Evolutionary conservation across 1,140 invertebrate species (phyloP), one percentile per base, ranked within the genome.

Genomic region (Fopius arisanus): DNA sequence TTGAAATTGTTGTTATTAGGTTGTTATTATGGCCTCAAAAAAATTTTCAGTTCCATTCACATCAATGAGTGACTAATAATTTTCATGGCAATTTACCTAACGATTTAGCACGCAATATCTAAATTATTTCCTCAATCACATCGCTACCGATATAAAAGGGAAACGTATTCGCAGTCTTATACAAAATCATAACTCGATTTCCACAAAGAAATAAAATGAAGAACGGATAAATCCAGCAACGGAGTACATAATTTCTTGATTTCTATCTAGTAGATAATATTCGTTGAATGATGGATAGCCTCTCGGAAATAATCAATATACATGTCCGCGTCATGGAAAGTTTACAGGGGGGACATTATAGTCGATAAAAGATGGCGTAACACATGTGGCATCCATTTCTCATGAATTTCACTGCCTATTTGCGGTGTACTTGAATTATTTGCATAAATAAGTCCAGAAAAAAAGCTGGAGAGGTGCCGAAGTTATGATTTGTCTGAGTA

Each of bases 231-330:
- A 59, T 26, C 23, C 10, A 6, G 54, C 21, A 23, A 54, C 12
- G 19, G 3, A 48, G 14, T 12, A 1, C 14, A 26, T 14, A 9
- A 59, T 59, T 28, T 26, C 23, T 1, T 26, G 23, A 59, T 59
- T 59, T 28, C 19, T 28, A 59, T 59, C 28, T 26, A 29, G 31
- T 19, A 23, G 5, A 37, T 62, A 71, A 37, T 41, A 65, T 71
- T 37, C 33, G 37, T 71, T 59, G 54, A 71, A 43, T 75, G 74
- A 75, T 75, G 68, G 68, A 75, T 68, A 75, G 48, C 70, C 74
- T 75, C 74, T 75, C 74, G 74, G 74, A 75, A 75, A 75, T 43
- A 67, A 37, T 41, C 65, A 48, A 72, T 75, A 48, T 54, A 62
- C 72, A 69, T 26, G 69, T 71, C 67, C 23, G 59, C 40, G 33